Percentiles rank a stretch among this genome's conserved stretches.
phyloP scores from a whole-genome alignment of 2,888 invertebrate species.

The Tortricodes alternella region DNA sequence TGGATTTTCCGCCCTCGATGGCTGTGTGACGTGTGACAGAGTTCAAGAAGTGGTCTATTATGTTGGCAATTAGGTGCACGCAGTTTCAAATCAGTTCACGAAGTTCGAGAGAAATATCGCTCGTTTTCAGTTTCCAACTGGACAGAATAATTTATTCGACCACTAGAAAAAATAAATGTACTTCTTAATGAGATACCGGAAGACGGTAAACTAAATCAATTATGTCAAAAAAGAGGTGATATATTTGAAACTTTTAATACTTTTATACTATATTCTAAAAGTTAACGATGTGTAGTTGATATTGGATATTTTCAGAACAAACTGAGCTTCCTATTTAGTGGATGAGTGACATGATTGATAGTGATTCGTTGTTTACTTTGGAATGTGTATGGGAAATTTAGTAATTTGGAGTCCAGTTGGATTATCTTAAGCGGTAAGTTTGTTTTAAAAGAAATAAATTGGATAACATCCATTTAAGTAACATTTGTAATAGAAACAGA shows the following conservation, averaged over 20 bases:
- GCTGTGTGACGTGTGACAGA: constrained; percentile 66
- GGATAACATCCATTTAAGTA: too few relatives aligned
- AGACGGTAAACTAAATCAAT: constrained; percentile 51
- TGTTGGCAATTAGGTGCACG: constrained; percentile 75
- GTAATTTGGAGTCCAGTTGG: constrained; percentile 36
- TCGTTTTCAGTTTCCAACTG: constrained; percentile 59
- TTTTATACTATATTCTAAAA: constrained; percentile 30
- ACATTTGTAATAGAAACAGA: too few relatives aligned
- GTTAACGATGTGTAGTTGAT: constrained; percentile 34
- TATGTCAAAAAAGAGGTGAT: constrained; percentile 67
- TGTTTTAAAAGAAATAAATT: too few relatives aligned
- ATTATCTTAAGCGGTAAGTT: constrained; percentile 41
- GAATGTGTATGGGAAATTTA: constrained; percentile 33
- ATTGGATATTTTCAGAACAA: constrained; percentile 31
- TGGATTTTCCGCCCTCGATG: constrained; percentile 58
- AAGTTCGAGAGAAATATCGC: constrained; percentile 71
- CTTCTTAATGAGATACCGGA: constrained; percentile 44
- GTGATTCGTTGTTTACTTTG: constrained; percentile 33
- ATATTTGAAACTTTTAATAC: constrained; percentile 34
- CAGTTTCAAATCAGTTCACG: constrained; percentile 65
- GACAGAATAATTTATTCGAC: constrained; percentile 50
- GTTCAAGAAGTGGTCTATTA: constrained; percentile 66
- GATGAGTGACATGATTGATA: constrained; percentile 27
- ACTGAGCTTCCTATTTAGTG: constrained; percentile 34
- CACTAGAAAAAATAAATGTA: constrained; percentile 56